Conservation (phyloP, 2,113 vertebrate genomes). For the Cepphus grylle region DNA sequence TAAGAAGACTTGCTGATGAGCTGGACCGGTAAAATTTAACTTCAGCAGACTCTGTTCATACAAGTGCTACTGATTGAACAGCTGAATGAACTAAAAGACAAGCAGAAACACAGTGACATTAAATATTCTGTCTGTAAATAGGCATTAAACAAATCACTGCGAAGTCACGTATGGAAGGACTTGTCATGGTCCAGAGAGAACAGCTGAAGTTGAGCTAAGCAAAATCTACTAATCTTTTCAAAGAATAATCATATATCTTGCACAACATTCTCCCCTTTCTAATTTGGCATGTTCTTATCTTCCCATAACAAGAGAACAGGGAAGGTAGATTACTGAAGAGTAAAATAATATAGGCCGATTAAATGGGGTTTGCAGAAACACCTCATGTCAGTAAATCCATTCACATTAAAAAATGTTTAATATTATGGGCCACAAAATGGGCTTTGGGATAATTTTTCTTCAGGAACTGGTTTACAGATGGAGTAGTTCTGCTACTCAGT, state of each 20-base stretch:
- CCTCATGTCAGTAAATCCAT: not conserved
- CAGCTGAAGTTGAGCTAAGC: not conserved
- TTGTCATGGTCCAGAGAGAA: not conserved
- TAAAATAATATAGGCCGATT: not conserved
- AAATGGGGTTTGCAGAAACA: not conserved
- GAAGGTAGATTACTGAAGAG: not conserved
- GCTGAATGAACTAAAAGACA: not conserved
- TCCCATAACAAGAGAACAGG: not conserved
- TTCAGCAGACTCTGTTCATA: not conserved
- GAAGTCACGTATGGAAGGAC: not conserved
- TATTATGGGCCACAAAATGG: not conserved
- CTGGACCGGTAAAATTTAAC: conserved; percentile 79
- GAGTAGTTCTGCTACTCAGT: not conserved
- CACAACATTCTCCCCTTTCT: not conserved
- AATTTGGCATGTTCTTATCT: not conserved
- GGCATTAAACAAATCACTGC: not conserved
- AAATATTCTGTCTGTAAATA: not conserved
- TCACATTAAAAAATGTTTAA: not conserved
- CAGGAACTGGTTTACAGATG: not conserved
- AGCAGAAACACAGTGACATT: not conserved
- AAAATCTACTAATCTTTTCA: not conserved
- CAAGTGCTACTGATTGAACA: not conserved
- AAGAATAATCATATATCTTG: not conserved
- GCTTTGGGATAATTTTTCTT: not conserved
- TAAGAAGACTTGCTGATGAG: conserved; percentile 80